Evolutionary conservation across 2,797 vertebrate species (phyloP).

Genomic region (Sebastolobus alascanus): DNA sequence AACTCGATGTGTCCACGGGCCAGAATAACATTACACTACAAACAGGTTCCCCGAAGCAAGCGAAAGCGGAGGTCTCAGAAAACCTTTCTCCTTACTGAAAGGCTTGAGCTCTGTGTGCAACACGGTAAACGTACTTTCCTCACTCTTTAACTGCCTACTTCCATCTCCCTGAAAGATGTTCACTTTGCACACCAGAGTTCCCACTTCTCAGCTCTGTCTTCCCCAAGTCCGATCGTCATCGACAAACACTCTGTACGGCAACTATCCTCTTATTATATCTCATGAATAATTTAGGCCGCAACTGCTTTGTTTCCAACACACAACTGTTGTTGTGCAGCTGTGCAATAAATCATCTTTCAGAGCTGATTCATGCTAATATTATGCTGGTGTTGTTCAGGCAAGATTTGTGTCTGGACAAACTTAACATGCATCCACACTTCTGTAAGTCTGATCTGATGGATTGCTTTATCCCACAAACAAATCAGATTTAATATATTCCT

Average conservation of each 20-base stretch:
- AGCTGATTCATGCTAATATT: conserved; percentile 67
- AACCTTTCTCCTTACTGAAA: conserved; percentile 31
- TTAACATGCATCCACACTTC: conserved; percentile 27
- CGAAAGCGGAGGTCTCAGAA: conserved; percentile 48
- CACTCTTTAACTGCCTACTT: conserved; percentile 39
- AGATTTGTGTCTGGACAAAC: conserved; percentile 54
- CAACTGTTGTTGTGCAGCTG: conserved; percentile 49
- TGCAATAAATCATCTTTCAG: conserved; percentile 61
- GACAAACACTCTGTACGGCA: conserved; percentile 30
- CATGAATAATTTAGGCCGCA: conserved; percentile 67
- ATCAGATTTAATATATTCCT: conserved; percentile 12
- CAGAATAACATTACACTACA: conserved; percentile 71
- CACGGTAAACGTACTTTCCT: conserved; percentile 32
- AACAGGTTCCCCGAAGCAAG: conserved; percentile 70
- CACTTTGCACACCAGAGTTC: conserved; percentile 22
- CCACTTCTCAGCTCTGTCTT: conserved; percentile 11
- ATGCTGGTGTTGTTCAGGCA: conserved; percentile 49
- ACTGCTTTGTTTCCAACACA: conserved; percentile 61
- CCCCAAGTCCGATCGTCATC: conserved; percentile 27
- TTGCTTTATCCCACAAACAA: conserved; percentile 27
- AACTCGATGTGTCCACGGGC: conserved; percentile 64
- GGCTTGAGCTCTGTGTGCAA: conserved; percentile 30
- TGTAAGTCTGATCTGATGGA: conserved; percentile 24
- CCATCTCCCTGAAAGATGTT: conserved; percentile 51
- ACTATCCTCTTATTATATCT: conserved; percentile 63